Evolutionary conservation across 2,888 invertebrate genomes (phyloP), one percentile per base, ranked within the genome.

Genomic region (Drosophila mettleri): DNA sequence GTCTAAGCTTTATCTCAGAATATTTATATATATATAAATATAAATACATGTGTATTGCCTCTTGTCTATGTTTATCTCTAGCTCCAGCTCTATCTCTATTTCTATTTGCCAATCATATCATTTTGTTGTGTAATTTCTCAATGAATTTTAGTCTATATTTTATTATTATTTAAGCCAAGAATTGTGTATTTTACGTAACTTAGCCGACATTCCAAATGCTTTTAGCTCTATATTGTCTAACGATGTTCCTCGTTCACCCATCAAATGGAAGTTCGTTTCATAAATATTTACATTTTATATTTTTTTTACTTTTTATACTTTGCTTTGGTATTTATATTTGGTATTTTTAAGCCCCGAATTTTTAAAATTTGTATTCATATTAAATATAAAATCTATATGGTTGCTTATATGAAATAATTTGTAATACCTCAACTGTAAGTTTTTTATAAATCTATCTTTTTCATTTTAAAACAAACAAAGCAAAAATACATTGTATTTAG

Each of bases 201-300:
- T 45, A 46, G 43, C 39, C 48, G 41, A 61, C 38, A 29, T 20
- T 59, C 57, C 51, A 51, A 24, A 36, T 61, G 70, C 59, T 63
- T 46, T 53, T 61, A 46, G 66, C 70, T 59, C 43, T 41, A 41
- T 54, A 60, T 59, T 67, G 61, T 41, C 59, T 63, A 68, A 71
- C 67, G 60, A 71, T 74, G 63, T 51, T 48, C 45, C 60, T 60
- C 74, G 78, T 76, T 76, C 69, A 65, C 71, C 51, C 69, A 65
- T 75, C 51, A 63, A 22, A 14, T n/a, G 39, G 10, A 12, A 39
- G 12, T 70, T 65, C 64, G 74, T 71, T 71, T 55, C 43, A 36
- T 36, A 51, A 41, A 55, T 24, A 63, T 51, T 65, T 58, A 33
- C 12, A 9, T 34, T 34, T 24, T 0, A 24, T 43, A 57, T 27